These are phyloP conservation scores for Oceanodroma tethys DNA, from an alignment of 2,113 vertebrate species.

Conservation along the genomic window DNA sequence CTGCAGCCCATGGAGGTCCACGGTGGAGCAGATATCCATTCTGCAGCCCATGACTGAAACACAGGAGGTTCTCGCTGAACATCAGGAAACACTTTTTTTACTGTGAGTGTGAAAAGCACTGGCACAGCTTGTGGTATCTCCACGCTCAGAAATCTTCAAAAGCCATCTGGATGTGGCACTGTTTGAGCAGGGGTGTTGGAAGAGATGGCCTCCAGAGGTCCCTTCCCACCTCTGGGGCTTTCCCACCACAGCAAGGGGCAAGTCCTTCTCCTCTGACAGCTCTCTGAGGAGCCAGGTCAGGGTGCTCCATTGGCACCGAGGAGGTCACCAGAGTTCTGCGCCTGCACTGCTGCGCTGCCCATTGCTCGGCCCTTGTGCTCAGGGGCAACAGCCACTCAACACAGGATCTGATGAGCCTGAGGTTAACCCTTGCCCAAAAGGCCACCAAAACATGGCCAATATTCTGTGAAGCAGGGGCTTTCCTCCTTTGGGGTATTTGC, in stretches of 20 bases:
- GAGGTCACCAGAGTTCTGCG: not conserved
- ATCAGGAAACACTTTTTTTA: not conserved
- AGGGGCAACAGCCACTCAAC: not conserved
- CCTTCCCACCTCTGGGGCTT: not conserved
- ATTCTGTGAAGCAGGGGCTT: not conserved
- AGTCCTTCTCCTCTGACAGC: not conserved
- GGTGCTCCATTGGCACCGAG: not conserved
- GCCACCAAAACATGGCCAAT: not conserved
- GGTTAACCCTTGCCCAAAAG: not conserved
- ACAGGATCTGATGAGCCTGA: rapidly evolving
- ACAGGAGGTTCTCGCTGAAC: not conserved
- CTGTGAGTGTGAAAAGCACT: not conserved
- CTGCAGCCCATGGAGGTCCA: not conserved
- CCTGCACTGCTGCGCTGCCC: not conserved
- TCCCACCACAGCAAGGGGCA: not conserved
- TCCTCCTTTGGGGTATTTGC: rapidly evolving
- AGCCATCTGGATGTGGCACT: not conserved
- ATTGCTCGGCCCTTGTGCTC: too few species aligned
- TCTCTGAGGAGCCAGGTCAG: not conserved
- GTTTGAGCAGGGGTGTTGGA: not conserved
- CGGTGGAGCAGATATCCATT: not conserved
- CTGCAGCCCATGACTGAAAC: not conserved
- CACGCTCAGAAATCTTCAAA: not conserved
- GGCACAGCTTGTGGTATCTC: rapidly evolving
- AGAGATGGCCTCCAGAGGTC: not conserved